Base-by-base conservation (phyloP, 2,797 vertebrate species). In the Molossus alvarezi region DNA sequence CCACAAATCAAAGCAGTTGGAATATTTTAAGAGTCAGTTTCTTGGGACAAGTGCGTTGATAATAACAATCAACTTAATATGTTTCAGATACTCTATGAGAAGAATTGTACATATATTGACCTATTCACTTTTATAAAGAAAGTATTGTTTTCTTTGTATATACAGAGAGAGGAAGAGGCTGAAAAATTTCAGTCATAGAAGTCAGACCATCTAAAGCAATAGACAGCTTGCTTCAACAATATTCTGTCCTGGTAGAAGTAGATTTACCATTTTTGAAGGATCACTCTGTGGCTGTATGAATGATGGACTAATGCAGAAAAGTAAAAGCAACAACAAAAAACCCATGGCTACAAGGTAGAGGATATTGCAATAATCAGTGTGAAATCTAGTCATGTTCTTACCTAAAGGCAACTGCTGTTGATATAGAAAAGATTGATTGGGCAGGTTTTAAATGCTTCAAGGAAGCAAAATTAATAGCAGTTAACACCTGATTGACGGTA, bases 51-150 rank as follows among this genome's bases (percentile, higher is more conserved):
- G 0, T 71, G 55, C 1, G 53, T 60, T 48, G 21, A 73, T 60
- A 25, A 88, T 27, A 84, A 37, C 15, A 51, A 79, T 33, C 18
- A 60, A 41, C 53, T 41, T 67, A 53, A 81, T 57, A 37, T 51
- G 25, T 75, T 82, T 7, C 9, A 45, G 65, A 14, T 83, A 58
- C 48, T 64, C 48, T 76, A 27, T 73, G 37, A 60, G 12, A 82
- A 73, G 37, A 72, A 11, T 3, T 72, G 14, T 25, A 75, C 25
- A 53, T 45, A 77, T 75, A 23, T 92, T 67, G 18, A 2, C 51
- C 86, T 65, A 58, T 80, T 94, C 23, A 62, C 18, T 91, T 91
- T 57, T 88, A 82, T 67, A 23, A 91, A 69, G n/a, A 41, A 81
- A 17, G 41, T 75, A 57, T 62, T 80, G 37, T 53, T 72, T 69